Evolutionary conservation across 2,888 invertebrate species (phyloP).

Genomic region (Machimus rusticus): DNA sequence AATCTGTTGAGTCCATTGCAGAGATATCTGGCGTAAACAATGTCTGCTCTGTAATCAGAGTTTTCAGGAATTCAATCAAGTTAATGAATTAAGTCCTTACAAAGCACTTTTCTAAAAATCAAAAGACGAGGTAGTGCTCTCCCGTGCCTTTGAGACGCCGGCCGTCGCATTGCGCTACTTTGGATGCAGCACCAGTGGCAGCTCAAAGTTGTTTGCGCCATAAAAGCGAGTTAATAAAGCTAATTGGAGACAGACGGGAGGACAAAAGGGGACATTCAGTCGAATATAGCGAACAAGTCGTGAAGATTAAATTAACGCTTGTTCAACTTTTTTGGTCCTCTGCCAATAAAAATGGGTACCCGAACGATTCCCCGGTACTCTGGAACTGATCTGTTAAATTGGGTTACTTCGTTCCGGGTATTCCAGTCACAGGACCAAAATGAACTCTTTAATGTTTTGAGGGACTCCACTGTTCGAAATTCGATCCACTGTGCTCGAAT

Average conservation of each 20-base stretch:
- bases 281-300: neutral
- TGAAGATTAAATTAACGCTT: constrained; percentile 2
- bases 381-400: neutral
- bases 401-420: neutral
- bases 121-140: neutral
- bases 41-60: neutral
- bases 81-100: constrained; percentile 34
- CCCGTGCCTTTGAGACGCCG: neutral
- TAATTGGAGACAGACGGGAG: constrained; percentile 6
- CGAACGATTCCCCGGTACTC: neutral
- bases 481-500: neutral
- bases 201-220: neutral
- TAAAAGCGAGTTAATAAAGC: constrained; percentile 18
- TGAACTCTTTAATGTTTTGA: neutral
- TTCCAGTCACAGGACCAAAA: neutral
- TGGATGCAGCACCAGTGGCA: neutral
- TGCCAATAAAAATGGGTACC: constrained; percentile 12
- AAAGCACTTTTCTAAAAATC: constrained; percentile 28
- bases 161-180: neutral
- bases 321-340: neutral
- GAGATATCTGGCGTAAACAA: neutral
- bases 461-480: neutral
- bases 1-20: neutral
- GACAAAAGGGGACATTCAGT: neutral
- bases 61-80: constrained; percentile 25